Base-by-base conservation (phyloP, 2,888 invertebrate species). In the Papilio elwesi region DNA sequence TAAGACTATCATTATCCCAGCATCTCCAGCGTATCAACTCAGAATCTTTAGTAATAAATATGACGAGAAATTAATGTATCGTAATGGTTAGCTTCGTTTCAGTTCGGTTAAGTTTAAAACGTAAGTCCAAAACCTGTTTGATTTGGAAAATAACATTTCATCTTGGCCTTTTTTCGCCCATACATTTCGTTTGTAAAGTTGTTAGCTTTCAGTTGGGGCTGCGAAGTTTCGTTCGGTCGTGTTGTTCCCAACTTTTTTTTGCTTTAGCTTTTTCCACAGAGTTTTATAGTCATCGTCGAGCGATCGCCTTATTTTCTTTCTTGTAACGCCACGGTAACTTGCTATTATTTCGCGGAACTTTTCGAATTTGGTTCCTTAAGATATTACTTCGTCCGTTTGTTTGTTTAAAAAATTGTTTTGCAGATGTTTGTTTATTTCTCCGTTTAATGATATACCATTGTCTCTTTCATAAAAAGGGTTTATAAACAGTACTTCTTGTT, bases 261-360 rank as follows among this genome's bases (percentile, higher is more conserved):
- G 68, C 57, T 73, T 57, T 43, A 72, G 53, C 71, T 67, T 68
- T 68, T 68, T 68, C 68, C 66, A 26, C 66, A 43, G 59, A 69
- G 69, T 66, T 70, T 70, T 73, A 70, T 66, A 73, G 73, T 69
- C 69, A 69, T 69, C 69, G 72, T 55, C 59, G 69, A 63, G 69
- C 69, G 64, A 70, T 73, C 66, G 70, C 65, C 73, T 73, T 73
- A 73, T 73, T 73, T 70, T 73, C 70, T 59, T 69, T 66, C 57
- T 69, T 69, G 69, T 73, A 73, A 73, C 70, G 69, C 66, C 66
- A 62, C 73, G 52, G 66, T 73, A 70, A 67, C 69, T 73, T 53
- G 73, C 66, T 73, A 73, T 73, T 70, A 73, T 70, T 73, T 67
- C 65, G 66, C 16, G 59, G 15, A 73, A 70, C 69, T 73, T 73